Percentiles rank a stretch among this genome's conserved stretches.
phyloP scores from a whole-genome alignment of 2,113 vertebrate genomes.

The Anhinga rufa region DNA sequence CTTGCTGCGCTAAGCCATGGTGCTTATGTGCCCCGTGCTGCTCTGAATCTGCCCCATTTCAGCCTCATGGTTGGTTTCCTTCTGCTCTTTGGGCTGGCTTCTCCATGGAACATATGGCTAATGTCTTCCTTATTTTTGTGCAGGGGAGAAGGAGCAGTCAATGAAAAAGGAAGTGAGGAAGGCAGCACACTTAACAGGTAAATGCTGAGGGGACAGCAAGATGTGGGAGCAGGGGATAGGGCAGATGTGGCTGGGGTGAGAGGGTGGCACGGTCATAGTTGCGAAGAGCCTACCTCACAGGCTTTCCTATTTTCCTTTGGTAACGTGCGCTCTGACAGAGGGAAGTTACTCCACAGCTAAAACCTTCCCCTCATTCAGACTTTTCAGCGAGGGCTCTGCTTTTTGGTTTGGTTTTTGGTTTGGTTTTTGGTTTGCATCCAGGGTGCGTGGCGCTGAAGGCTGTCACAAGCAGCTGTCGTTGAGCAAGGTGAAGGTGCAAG shows the following conservation, averaged over 20 bases:
- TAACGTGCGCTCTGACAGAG: background rate
- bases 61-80: background rate
- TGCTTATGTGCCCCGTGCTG: background rate
- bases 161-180: background rate
- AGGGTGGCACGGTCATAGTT: fast-evolving
- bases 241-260: no score
- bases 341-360: background rate
- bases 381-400: background rate
- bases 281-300: background rate
- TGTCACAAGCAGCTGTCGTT: background rate
- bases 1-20: fast-evolving
- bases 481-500: background rate
- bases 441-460: background rate
- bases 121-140: background rate
- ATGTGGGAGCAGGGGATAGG: background rate
- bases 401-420: background rate
- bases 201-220: background rate
- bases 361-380: background rate
- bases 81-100: background rate
- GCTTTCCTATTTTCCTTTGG: background rate
- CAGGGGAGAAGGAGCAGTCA: constrained; percentile 35
- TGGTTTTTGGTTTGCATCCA: background rate
- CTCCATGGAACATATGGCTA: background rate
- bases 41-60: background rate
- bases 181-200: constrained; percentile 76